Base-by-base conservation (phyloP, 2,888 invertebrate species). In the Coelopa pilipes region DNA sequence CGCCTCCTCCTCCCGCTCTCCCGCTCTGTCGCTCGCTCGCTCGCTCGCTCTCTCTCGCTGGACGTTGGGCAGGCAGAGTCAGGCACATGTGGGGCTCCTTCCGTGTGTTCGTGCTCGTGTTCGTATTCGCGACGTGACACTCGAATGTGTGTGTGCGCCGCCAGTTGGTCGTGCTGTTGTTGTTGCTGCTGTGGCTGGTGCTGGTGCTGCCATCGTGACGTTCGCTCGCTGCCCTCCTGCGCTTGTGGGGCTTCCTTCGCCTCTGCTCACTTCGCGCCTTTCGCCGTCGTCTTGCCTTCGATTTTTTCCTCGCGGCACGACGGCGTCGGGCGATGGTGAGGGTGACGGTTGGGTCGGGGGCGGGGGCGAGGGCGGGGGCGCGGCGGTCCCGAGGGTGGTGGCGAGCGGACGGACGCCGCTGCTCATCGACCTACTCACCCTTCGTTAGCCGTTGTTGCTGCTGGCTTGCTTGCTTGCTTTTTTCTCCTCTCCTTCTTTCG, bases 381-480 rank as follows among this genome's bases (percentile, higher is more conserved):
- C n/a, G n/a, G n/a, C n/a, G n/a, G n/a, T n/a, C n/a, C n/a, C n/a
- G n/a, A n/a, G 21, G 62, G 13, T 24, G 34, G 7, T 12, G 62
- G 13, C 66, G 66, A 11, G 1, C 49, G 15, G 24, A 50, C 17
- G n/a, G 17, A 13, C 46, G 46, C 66, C 19, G 50, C 49, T 66
- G 66, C 66, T 49, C 66, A 21, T 50, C 66, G 66, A 50, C 66
- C 50, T 66, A 49, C 66, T 66, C 53, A 66, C 66, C 50, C 49
- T 66, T 46, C 65, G 19, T 24, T 24, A 59, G 12, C 57, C 57
- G 24, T 24, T 24, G 12, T 57, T 57, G 10, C 9, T 59, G 24
- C 9, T 21, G 24, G 17, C 19, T 59, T 59, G 11, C 57, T 57
- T 17, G 34, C 53, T 59, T 60, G 45, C 21, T 70, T 34, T 7